Evolutionary conservation across 2,113 vertebrate species (phyloP), one percentile per base, ranked within the genome.

Genomic region (Proterorhinus semilunaris): DNA sequence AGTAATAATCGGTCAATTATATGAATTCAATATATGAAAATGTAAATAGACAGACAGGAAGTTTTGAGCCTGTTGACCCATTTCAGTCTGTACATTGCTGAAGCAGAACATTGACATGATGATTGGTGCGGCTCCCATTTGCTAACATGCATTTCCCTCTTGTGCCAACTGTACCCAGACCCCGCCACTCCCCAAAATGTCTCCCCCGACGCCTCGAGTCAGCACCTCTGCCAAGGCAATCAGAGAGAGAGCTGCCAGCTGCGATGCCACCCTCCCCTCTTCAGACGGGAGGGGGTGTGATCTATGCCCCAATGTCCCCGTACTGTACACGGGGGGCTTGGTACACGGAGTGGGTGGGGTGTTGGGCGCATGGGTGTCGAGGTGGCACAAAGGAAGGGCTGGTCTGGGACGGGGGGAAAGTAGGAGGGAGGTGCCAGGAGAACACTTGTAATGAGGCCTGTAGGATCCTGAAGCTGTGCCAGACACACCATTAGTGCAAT

Each of bases 401-500:
- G 67, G 57, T 69, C 36, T 59, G 66, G 57, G 57, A 68, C 59
- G 67, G 71, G 71, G 71, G 71, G 72, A 75, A 68, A 54, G 49
- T 61, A 64, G n/a, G 68, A 52, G 67, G 81, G 77, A 3, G 74
- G 75, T 54, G 66, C 48, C 55, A 54, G 75, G 79, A 76, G 71
- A 65, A 81, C 66, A 81, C 70, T 79, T 62, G 74, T 88, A 90
- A 86, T 76, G 86, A 89, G 76, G 76, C 80, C 88, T 88, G 86
- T 89, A 89, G 85, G 82, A 88, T 89, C 89, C 85, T 79, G 87
- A 88, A 72, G 76, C 77, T n/a, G 64, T 90, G 91, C 91, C 91
- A 92, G 87, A 82, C 84, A 82, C 80, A 77, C 86, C 85, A 91
- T 92, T 92, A 91, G 88, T 82, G 89, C 87, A 91, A 87, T 92